Percentiles rank a stretch among this genome's conserved stretches.
phyloP scores from a whole-genome alignment of 2,113 vertebrate genomes.

The Peromyscus maniculatus region DNA sequence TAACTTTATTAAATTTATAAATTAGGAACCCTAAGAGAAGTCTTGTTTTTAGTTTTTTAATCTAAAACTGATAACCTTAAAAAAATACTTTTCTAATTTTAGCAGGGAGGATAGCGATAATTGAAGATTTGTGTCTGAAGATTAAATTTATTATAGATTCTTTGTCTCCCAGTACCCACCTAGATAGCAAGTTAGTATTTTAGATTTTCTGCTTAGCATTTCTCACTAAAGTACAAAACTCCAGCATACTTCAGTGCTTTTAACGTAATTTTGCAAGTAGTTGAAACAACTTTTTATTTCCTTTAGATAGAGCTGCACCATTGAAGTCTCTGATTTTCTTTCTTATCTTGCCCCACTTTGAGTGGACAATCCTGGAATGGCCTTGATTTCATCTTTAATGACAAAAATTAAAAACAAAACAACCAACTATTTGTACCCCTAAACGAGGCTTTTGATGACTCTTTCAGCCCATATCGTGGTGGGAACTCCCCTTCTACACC shows the following conservation, averaged over 20 bases:
- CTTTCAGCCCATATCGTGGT: conserved; percentile 19
- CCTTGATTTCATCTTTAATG: conserved; percentile 43
- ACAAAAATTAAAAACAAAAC: neutral
- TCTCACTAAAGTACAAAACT: neutral
- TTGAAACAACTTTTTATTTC: conserved; percentile 50
- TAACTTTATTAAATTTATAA: conserved; percentile 55
- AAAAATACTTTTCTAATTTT: conserved; percentile 68
- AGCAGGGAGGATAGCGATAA: conserved; percentile 1
- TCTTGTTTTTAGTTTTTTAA: conserved; percentile 59
- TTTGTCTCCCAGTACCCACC: neutral
- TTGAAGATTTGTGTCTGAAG: conserved; percentile 51
- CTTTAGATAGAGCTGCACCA: neutral
- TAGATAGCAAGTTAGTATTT: neutral
- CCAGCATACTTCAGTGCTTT: neutral
- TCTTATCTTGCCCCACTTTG: neutral
- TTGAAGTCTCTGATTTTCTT: neutral
- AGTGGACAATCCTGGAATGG: neutral
- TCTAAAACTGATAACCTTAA: conserved; percentile 60
- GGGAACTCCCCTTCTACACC: conserved; percentile 44
- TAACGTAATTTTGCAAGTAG: conserved; percentile 19
- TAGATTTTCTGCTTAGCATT: neutral
- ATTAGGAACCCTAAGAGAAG: conserved; percentile 54
- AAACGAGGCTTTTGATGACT: conserved; percentile 50
- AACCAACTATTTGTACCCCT: conserved; percentile 1
- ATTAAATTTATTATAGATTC: neutral